phyloP scores from a whole-genome alignment of 2,888 invertebrate species.

The Hoplodrina ambigua region DNA sequence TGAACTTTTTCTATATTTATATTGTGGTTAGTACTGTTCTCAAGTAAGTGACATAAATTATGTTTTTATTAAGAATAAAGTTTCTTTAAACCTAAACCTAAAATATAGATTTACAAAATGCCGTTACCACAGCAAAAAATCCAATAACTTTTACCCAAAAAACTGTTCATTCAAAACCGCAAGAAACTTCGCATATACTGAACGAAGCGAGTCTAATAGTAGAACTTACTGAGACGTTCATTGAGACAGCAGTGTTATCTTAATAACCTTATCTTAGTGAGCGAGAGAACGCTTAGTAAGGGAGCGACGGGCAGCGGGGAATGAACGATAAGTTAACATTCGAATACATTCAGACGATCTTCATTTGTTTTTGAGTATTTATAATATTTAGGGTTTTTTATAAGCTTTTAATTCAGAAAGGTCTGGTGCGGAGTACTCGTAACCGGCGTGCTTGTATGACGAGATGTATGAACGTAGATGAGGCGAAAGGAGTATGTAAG shows the following conservation, averaged over 20 bases:
- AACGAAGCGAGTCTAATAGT: slow-evolving; percentile 29
- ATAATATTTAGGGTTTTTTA: not conserved
- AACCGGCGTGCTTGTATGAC: too few relatives aligned
- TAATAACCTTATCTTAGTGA: slow-evolving; percentile 52
- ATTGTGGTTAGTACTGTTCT: too few relatives aligned
- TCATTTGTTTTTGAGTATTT: slow-evolving; percentile 14
- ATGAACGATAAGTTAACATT: slow-evolving; percentile 16
- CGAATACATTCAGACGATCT: not conserved
- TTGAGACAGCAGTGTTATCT: slow-evolving; percentile 53
- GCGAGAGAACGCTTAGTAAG: slow-evolving; percentile 42
- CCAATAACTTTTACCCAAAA: not conserved
- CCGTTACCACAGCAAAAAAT: too few relatives aligned
- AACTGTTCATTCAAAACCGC: slow-evolving; percentile 9
- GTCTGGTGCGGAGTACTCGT: too few relatives aligned
- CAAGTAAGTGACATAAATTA: too few relatives aligned
- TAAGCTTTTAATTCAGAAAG: too few relatives aligned
- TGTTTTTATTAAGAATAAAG: too few relatives aligned
- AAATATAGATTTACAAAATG: too few relatives aligned
- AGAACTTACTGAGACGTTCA: slow-evolving; percentile 48
- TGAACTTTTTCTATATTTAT: too few relatives aligned
- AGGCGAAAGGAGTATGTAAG: too few relatives aligned
- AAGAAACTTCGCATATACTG: slow-evolving; percentile 34
- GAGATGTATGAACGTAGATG: too few relatives aligned
- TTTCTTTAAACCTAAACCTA: too few relatives aligned
- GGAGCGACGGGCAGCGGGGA: slow-evolving; percentile 19